Evolutionary conservation across 2,113 vertebrate species (phyloP).

Genomic region (Cyrtonyx montezumae): DNA sequence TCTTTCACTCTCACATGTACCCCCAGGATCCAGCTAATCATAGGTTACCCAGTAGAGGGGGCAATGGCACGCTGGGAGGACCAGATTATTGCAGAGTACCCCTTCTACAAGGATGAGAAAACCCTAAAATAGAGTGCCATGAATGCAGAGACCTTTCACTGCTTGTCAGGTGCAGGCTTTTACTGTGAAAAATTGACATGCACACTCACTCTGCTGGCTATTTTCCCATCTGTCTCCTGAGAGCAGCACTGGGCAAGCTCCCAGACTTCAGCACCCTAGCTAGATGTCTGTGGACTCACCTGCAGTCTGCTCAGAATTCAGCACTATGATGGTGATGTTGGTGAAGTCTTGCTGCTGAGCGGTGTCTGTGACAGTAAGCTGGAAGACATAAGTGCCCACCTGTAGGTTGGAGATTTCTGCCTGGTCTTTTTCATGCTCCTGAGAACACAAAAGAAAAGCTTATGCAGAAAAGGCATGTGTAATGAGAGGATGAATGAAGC

Average conservation of each 20-base stretch:
- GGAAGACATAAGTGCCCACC: conserved; percentile 87
- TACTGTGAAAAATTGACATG: not conserved
- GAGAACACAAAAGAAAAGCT: conserved; percentile 31
- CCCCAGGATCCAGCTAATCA: not conserved
- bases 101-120: not conserved
- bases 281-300: conserved; percentile 74
- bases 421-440: conserved; percentile 78
- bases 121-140: fast-evolving
- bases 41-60: not conserved
- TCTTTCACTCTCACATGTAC: not conserved
- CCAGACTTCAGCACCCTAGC: not conserved
- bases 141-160: not conserved
- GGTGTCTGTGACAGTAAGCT: conserved; percentile 80
- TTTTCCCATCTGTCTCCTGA: not conserved
- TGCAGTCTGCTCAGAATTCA: conserved; percentile 88
- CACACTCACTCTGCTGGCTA: not conserved
- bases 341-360: conserved; percentile 77
- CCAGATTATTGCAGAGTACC: not conserved
- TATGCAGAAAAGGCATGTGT: not conserved
- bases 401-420: conserved; percentile 86
- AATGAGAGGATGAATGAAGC: not conserved
- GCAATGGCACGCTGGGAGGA: not conserved
- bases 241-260: not conserved
- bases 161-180: not conserved
- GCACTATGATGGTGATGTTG: conserved; percentile 85